Base-by-base conservation (phyloP, 2,797 vertebrate genomes). In the Lateolabrax maculatus region DNA sequence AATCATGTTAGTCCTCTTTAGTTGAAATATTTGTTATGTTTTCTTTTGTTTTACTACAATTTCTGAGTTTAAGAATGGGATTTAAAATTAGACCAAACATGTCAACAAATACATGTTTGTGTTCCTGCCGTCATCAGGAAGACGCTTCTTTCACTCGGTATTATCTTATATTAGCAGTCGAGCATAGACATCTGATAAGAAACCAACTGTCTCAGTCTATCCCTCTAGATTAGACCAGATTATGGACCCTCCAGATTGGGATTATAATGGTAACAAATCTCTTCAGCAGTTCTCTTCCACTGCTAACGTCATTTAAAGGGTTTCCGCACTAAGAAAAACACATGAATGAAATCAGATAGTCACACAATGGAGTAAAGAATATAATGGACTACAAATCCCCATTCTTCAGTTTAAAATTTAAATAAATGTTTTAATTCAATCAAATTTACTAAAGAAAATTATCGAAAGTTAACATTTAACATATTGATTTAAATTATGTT, bases 241-340 rank as follows among this genome's bases (percentile, higher is more conserved):
- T 92, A 93, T 11, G 15, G 79, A 87, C 81, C 83, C 83, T 89
- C 60, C 85, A 89, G 89, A 90, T 53, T 84, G 70, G 79, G 81
- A 91, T 93, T 92, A 93, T 10, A 58, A 46, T 19, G 19, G 29
- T 0, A 18, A 60, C 64, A 75, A 43, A 83, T 79, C 71, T 79
- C 29, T 27, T 18, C 19, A 27, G 36, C 10, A 8, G 13, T 15
- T 23, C 36, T 13, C 29, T 0, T 15, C 0, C 13, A 10, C 21
- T 9, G 39, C 25, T 41, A 6, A 8, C 46, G 37, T 44, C 15
- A 5, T 21, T 3, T 48, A 1, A 39, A 43, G 19, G 41, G 2
- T 29, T 12, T 31, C 5, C 12, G 15, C 19, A 18, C 7, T 21
- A 6, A 48, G 8, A 9, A 16, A 43, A 44, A 44, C n/a, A n/a